phyloP scores from a whole-genome alignment of 2,888 invertebrate species.

The Mythimna loreyi region DNA sequence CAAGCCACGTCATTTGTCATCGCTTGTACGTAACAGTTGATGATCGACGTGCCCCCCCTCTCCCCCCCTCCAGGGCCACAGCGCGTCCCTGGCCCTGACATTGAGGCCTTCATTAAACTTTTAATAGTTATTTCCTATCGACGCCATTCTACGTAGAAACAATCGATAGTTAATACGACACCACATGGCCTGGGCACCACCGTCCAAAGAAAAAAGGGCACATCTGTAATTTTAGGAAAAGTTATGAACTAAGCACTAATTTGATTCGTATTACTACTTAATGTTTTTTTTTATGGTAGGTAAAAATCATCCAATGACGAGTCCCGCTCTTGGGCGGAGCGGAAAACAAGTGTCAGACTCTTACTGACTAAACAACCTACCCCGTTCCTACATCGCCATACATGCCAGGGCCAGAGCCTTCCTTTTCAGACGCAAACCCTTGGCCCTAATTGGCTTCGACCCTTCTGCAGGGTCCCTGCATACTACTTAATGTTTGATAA shows the following conservation, averaged over 20 bases:
- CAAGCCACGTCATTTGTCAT: slow-evolving; percentile 12
- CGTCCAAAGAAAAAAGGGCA: neutral
- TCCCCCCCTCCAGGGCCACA: neutral
- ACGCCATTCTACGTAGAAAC: slow-evolving; percentile 3
- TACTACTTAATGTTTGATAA: too few relatives aligned
- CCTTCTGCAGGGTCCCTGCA: too few relatives aligned
- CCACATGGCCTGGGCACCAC: neutral
- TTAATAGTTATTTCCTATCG: slow-evolving; percentile 23
- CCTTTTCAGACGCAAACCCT: too few relatives aligned
- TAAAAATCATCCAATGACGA: too few relatives aligned
- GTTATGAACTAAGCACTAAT: neutral
- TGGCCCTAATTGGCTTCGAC: too few relatives aligned
- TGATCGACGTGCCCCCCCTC: neutral
- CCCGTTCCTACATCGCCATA: too few relatives aligned
- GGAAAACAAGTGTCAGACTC: too few relatives aligned
- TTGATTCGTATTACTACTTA: neutral
- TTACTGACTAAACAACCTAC: too few relatives aligned
- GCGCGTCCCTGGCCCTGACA: slow-evolving; percentile 9
- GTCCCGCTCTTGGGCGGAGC: too few relatives aligned
- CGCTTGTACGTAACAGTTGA: slow-evolving; percentile 7
- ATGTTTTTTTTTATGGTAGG: too few relatives aligned
- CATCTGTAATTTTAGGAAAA: neutral
- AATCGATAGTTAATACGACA: slow-evolving; percentile 45
- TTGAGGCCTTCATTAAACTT: slow-evolving; percentile 28
- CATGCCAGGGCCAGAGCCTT: too few relatives aligned